Evolutionary conservation across 2,888 invertebrate species (phyloP).

Genomic region (Orchestes rusci): DNA sequence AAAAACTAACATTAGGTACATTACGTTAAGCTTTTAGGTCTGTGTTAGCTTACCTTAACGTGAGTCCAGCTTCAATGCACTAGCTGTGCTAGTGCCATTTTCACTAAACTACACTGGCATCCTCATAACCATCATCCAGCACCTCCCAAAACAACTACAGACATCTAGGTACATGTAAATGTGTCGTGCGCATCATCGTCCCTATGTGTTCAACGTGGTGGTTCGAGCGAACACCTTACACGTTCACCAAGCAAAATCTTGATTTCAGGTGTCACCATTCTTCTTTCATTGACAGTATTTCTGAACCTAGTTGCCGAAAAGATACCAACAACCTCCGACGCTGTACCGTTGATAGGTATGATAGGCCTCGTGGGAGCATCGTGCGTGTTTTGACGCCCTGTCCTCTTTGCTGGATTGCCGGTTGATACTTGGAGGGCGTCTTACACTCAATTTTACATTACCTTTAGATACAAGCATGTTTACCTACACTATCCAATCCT

Average conservation of each 20-base stretch:
- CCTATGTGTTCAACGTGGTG: constrained; percentile 12
- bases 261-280: constrained; percentile 87
- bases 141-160: too few species aligned
- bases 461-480: too few species aligned
- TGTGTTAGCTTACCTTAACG: neutral
- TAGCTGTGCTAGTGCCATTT: neutral
- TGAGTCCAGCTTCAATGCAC: neutral
- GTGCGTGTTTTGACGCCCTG: constrained; percentile 42
- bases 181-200: too few species aligned
- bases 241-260: constrained; percentile 44
- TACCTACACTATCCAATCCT: too few species aligned
- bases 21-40: neutral
- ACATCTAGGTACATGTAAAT: too few species aligned
- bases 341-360: constrained; percentile 76
- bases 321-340: constrained; percentile 83
- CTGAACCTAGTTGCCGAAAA: constrained; percentile 96
- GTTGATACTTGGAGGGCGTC: constrained; percentile 48
- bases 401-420: constrained; percentile 42
- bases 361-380: constrained; percentile 41
- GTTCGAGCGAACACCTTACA: constrained; percentile 25
- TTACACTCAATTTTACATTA: constrained; percentile 9
- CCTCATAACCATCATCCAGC: neutral
- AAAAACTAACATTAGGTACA: constrained; percentile 78
- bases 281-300: constrained; percentile 96
- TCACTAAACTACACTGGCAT: neutral